These are phyloP conservation scores for Nanorana parkeri DNA, from an alignment of 2,113 vertebrate species.

Conservation along the genomic window DNA sequence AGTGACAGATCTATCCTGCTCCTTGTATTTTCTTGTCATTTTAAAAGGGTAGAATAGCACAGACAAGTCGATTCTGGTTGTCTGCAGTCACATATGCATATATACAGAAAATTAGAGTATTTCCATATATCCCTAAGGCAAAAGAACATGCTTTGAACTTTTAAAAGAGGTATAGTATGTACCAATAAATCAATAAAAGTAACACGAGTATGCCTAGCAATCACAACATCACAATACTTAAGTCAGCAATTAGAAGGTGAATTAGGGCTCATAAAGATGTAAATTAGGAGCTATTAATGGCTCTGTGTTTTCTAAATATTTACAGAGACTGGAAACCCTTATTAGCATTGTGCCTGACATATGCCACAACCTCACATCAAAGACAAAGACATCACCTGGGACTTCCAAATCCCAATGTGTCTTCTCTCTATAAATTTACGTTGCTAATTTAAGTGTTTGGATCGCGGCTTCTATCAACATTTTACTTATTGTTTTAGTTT, in stretches of 20 bases:
- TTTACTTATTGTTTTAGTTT: no score
- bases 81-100: conserved; percentile 43
- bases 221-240: conserved; percentile 19
- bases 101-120: conserved; percentile 43
- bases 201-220: conserved; percentile 3
- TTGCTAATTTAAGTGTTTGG: neutral
- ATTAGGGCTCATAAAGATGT: conserved; percentile 51
- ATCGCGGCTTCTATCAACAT: neutral
- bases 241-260: conserved; percentile 38
- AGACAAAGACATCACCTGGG: conserved; percentile 1
- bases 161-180: conserved; percentile 44
- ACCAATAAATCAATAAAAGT: conserved; percentile 44
- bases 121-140: conserved; percentile 40
- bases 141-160: conserved; percentile 27
- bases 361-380: conserved; percentile 42
- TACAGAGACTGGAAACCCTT: conserved; percentile 42
- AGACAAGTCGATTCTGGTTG: conserved; percentile 25
- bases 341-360: conserved; percentile 48
- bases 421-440: conserved; percentile 35
- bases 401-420: conserved; percentile 1
- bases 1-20: conserved; percentile 35
- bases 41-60: conserved; percentile 24
- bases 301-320: conserved; percentile 51
- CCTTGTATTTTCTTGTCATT: conserved; percentile 46
- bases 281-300: conserved; percentile 50